These are phyloP conservation scores for Lycophotia porphyrea DNA, from an alignment of 2,888 invertebrate genomes.

Conservation along the genomic window DNA sequence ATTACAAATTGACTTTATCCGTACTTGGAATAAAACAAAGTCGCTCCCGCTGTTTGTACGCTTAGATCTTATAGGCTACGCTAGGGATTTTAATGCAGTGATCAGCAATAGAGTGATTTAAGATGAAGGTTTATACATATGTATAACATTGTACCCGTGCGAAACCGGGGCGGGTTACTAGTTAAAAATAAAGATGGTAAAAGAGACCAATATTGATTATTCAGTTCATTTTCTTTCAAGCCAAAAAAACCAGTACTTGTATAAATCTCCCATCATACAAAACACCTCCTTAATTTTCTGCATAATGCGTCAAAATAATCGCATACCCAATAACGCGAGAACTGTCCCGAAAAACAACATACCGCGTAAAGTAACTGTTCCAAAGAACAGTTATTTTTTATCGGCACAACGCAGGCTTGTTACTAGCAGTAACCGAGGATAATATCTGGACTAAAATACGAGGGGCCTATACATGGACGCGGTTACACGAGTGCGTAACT, in stretches of 20 bases:
- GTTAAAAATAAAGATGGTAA: not conserved
- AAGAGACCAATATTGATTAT: not conserved
- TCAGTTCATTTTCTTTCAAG: not conserved
- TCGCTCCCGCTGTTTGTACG: too few relatives aligned
- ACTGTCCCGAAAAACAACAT: conserved; percentile 38
- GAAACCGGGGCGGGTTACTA: too few relatives aligned
- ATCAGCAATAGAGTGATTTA: too few relatives aligned
- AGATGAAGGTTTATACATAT: too few relatives aligned
- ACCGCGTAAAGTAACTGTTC: conserved; percentile 45
- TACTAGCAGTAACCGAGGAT: conserved; percentile 67
- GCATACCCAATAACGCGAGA: conserved; percentile 44
- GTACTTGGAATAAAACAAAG: too few relatives aligned
- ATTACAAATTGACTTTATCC: not conserved
- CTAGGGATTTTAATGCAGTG: too few relatives aligned
- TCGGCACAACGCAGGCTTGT: conserved; percentile 66
- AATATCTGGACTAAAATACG: conserved; percentile 72
- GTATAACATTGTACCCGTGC: too few relatives aligned
- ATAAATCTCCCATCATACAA: conserved; percentile 19
- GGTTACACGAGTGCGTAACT: conserved; percentile 54
- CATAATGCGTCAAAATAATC: conserved; percentile 53
- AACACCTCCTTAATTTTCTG: conserved; percentile 46
- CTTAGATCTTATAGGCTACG: too few relatives aligned
- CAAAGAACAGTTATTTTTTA: conserved; percentile 73
- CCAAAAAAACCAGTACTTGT: not conserved
- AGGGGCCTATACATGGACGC: conserved; percentile 56